A percentile compares a stretch with the other conserved stretches of the same genome.
These are phyloP conservation scores for Hofmannophila pseudospretella DNA, from an alignment of 2,888 invertebrate species.

Conservation along the genomic window DNA sequence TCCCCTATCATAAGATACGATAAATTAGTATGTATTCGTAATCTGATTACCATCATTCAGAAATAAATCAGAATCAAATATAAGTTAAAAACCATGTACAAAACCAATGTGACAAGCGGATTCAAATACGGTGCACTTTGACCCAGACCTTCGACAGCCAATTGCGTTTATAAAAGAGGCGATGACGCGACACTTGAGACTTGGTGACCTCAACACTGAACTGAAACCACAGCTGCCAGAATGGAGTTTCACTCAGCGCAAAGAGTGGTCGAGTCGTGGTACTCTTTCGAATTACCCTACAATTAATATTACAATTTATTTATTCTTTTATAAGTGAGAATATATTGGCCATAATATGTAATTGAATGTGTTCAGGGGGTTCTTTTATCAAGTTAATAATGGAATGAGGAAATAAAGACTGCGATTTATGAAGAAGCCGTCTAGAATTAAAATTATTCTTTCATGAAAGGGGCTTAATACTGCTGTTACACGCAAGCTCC, in stretches of 20 bases:
- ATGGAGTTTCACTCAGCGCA: neutral
- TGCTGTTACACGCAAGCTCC: slow-evolving; percentile 5
- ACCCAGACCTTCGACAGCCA: slow-evolving; percentile 47
- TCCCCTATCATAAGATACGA: too few relatives aligned
- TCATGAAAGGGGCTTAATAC: slow-evolving; percentile 3
- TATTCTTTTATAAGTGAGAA: neutral
- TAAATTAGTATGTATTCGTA: too few relatives aligned
- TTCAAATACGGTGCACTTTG: slow-evolving; percentile 33
- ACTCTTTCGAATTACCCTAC: too few relatives aligned
- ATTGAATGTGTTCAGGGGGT: too few relatives aligned
- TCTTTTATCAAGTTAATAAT: slow-evolving; percentile 5
- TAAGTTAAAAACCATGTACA: too few relatives aligned
- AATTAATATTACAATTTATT: neutral
- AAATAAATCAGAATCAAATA: too few relatives aligned
- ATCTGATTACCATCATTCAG: too few relatives aligned
- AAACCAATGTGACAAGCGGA: slow-evolving; percentile 18
- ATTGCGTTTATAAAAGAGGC: slow-evolving; percentile 49
- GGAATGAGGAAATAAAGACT: slow-evolving; percentile 4
- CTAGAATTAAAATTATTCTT: slow-evolving; percentile 3
- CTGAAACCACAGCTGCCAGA: slow-evolving; percentile 5
- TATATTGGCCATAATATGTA: neutral
- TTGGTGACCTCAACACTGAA: slow-evolving; percentile 41
- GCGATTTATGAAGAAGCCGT: slow-evolving; percentile 6
- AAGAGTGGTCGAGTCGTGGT: too few relatives aligned
- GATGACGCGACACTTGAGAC: slow-evolving; percentile 45